Conservation (phyloP, 1,140 invertebrate genomes). For the Odontomachus brunneus region DNA sequence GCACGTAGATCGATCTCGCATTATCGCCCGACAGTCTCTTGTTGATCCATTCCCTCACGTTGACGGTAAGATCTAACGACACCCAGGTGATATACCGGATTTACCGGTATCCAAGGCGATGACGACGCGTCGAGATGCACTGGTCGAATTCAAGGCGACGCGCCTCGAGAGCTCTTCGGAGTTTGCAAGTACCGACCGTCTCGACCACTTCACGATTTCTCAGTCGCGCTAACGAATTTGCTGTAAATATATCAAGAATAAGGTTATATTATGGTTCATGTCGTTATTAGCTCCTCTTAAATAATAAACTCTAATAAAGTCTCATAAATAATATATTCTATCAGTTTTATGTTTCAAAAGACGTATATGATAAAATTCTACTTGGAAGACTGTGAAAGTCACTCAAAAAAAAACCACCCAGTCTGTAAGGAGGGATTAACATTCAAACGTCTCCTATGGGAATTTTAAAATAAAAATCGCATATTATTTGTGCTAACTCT, state of each 20-base stretch:
- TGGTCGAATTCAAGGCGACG: slow-evolving; percentile 27
- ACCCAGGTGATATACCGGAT: slow-evolving; percentile 39
- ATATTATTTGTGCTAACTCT: too few species aligned
- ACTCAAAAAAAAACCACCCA: too few species aligned
- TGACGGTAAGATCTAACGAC: slow-evolving; percentile 41
- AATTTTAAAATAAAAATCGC: too few species aligned
- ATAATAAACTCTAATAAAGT: too few species aligned
- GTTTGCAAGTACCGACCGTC: neutral
- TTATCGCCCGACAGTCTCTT: neutral
- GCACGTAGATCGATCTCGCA: neutral
- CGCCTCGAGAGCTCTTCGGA: slow-evolving; percentile 24
- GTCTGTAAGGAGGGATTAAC: too few species aligned
- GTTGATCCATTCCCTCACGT: slow-evolving; percentile 39
- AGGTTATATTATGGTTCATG: too few species aligned
- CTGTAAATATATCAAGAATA: neutral
- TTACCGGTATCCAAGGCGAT: slow-evolving; percentile 58
- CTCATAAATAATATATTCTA: too few species aligned
- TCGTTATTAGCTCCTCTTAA: too few species aligned
- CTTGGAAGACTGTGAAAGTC: too few species aligned
- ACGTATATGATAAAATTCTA: too few species aligned
- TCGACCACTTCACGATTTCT: slow-evolving; percentile 6
- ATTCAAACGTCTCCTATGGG: too few species aligned
- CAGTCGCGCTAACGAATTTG: slow-evolving; percentile 30
- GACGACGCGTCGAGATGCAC: slow-evolving; percentile 23
- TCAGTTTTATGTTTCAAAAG: too few species aligned